A percentile compares a stretch with the other conserved stretches of the same genome.
phyloP scores from a whole-genome alignment of 2,797 vertebrate species.

The Gastrophryne carolinensis region DNA sequence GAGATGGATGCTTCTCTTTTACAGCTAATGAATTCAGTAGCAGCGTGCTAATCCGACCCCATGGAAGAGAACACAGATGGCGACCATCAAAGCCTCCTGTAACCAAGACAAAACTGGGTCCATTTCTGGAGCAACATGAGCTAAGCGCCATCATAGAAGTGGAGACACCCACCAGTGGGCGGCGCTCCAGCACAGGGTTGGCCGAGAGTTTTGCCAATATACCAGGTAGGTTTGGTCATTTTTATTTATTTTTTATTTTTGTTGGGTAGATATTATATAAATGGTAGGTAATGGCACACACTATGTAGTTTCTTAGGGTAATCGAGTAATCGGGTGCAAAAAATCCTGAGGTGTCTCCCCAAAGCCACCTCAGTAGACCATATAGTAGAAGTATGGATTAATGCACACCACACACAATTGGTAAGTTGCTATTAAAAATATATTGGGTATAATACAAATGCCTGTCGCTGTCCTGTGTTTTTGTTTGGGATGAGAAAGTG shows the following conservation, averaged over 20 bases:
- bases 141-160: constrained; percentile 89
- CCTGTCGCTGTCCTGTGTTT: too few species aligned
- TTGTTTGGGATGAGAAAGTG: too few species aligned
- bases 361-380: too few species aligned
- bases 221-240: not conserved
- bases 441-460: too few species aligned
- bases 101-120: constrained; percentile 70
- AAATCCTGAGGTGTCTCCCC: too few species aligned
- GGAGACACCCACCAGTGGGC: constrained; percentile 75
- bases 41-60: constrained; percentile 39
- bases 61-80: constrained; percentile 49
- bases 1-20: not conserved
- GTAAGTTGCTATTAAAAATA: too few species aligned
- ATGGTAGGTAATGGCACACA: too few species aligned
- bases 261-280: too few species aligned
- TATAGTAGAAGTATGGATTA: too few species aligned
- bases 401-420: too few species aligned
- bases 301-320: too few species aligned
- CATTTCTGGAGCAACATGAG: constrained; percentile 80
- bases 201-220: not conserved
- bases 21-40: constrained; percentile 50
- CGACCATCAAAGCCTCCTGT: constrained; percentile 78
- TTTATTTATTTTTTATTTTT: not conserved
- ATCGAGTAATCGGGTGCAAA: too few species aligned
- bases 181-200: constrained; percentile 54